Percentiles rank a stretch among this genome's conserved stretches.
These are phyloP conservation scores for Sarcophaga rosellei DNA, from an alignment of 2,888 invertebrate genomes.

Conservation along the genomic window DNA sequence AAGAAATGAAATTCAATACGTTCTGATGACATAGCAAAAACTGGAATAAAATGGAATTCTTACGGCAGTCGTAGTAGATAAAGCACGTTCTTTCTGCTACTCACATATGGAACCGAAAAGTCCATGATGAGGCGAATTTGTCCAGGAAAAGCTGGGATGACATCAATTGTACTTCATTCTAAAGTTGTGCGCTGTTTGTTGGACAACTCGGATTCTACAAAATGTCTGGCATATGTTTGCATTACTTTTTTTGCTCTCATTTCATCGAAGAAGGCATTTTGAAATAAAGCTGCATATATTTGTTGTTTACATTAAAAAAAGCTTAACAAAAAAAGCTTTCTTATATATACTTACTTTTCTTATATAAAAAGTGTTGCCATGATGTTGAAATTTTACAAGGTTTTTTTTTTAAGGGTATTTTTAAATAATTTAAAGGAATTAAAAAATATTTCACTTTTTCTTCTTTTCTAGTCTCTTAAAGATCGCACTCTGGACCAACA, in stretches of 20 bases:
- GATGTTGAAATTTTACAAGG: neutral
- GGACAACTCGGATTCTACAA: constrained; percentile 14
- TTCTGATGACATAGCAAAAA: too few species aligned
- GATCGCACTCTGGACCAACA: constrained; percentile 98
- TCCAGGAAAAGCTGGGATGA: too few species aligned
- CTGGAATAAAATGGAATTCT: too few species aligned
- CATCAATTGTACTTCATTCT: too few species aligned
- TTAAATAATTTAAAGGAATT: neutral
- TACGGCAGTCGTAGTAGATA: too few species aligned
- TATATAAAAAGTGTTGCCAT: neutral
- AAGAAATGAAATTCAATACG: too few species aligned
- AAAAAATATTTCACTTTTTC: neutral
- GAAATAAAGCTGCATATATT: neutral
- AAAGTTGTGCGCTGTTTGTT: neutral
- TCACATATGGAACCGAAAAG: too few species aligned
- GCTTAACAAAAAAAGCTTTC: constrained; percentile 22
- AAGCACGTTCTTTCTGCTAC: too few species aligned
- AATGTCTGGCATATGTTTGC: constrained; percentile 33
- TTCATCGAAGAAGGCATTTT: neutral
- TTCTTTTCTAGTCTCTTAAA: constrained; percentile 86
- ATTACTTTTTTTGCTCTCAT: constrained; percentile 2
- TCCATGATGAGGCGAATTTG: too few species aligned
- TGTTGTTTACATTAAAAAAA: neutral
- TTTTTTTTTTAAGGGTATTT: neutral
- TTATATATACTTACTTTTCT: too few species aligned